These are phyloP conservation scores for Carassius gibelio DNA, from an alignment of 2,113 vertebrate species.

Conservation along the genomic window DNA sequence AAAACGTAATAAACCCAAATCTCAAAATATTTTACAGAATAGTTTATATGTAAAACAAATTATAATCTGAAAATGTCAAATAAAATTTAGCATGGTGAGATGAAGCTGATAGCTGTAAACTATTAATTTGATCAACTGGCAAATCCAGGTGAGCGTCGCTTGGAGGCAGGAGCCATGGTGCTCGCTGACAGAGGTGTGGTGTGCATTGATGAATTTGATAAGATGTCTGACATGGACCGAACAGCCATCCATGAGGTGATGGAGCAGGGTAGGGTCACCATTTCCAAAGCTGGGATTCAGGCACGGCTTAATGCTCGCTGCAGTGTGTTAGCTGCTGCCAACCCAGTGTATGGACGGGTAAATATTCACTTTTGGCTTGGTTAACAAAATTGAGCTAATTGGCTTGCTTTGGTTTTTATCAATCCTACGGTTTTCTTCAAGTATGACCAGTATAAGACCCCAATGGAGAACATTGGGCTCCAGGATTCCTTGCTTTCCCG, in stretches of 20 bases:
- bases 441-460: constrained; percentile 64
- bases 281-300: constrained; percentile 68
- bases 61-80: not conserved
- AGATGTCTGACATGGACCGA: constrained; percentile 66
- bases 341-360: constrained; percentile 62
- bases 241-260: constrained; percentile 62
- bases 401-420: not conserved
- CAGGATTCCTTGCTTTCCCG: constrained; percentile 67
- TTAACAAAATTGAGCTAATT: not conserved
- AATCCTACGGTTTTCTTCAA: not conserved
- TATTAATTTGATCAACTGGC: not conserved
- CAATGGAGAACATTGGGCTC: constrained; percentile 65
- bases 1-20: not conserved
- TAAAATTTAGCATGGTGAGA: not conserved
- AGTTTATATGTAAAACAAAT: not conserved
- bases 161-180: constrained; percentile 62
- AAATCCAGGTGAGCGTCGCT: constrained; percentile 34
- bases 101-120: too few species aligned
- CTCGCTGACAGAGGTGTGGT: constrained; percentile 58
- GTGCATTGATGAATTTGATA: constrained; percentile 66
- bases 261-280: constrained; percentile 69
- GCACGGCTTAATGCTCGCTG: constrained; percentile 70
- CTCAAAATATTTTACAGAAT: not conserved
- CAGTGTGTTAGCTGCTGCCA: constrained; percentile 70
- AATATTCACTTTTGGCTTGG: not conserved